Conservation (phyloP, 2,113 vertebrate species). For the Pelmatolapia mariae region DNA sequence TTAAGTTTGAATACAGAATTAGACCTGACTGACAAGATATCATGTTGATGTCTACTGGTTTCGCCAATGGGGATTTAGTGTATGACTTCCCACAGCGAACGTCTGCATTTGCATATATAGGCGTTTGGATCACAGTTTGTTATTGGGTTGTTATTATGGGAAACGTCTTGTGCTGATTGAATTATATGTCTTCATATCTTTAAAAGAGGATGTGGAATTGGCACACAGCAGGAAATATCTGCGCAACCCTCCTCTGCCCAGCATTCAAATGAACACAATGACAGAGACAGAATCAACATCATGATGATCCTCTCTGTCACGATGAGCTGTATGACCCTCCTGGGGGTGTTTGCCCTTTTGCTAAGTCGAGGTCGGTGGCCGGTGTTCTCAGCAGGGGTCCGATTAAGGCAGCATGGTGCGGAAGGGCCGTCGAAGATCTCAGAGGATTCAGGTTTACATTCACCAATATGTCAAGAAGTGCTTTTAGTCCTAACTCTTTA, state of each 20-base stretch:
- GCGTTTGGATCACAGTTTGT: background rate
- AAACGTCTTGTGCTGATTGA: background rate
- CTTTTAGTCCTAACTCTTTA: background rate
- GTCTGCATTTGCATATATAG: background rate
- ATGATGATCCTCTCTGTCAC: slow-evolving; percentile 25
- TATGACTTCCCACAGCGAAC: background rate
- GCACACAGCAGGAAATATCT: background rate
- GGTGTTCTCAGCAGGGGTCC: slow-evolving; percentile 31
- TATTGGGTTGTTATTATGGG: background rate
- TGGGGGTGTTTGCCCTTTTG: slow-evolving; percentile 56
- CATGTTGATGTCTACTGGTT: slow-evolving; percentile 33
- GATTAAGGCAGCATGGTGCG: slow-evolving; percentile 36
- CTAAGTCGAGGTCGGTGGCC: slow-evolving; percentile 22
- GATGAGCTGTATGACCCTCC: slow-evolving; percentile 45
- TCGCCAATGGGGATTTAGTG: slow-evolving; percentile 1
- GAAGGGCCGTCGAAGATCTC: slow-evolving; percentile 7
- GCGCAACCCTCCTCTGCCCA: background rate
- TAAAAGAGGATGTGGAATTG: background rate
- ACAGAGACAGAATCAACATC: slow-evolving; percentile 26
- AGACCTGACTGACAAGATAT: slow-evolving; percentile 57
- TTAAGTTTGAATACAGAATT: slow-evolving; percentile 58
- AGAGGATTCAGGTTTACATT: background rate
- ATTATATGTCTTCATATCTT: background rate
- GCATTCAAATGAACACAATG: background rate
- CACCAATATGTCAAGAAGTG: background rate